Conservation (phyloP, 2,888 invertebrate species). For the Isotomurus palustris region DNA sequence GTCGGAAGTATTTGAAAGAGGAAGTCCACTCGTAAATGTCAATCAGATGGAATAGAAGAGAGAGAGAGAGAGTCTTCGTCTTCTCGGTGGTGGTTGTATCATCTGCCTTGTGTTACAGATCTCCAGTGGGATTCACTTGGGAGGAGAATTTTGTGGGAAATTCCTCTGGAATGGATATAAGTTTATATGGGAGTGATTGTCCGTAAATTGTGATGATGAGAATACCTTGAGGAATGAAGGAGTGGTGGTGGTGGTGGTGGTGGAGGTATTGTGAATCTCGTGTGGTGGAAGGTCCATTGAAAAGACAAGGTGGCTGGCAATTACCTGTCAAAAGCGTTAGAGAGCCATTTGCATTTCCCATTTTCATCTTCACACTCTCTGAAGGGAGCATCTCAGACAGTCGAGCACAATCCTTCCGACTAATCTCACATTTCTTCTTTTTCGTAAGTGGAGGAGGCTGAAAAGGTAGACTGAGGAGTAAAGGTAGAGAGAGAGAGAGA, state of each 20-base stretch:
- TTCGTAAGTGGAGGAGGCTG: background rate
- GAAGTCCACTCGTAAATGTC: background rate
- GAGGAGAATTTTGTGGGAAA: too few relatives aligned
- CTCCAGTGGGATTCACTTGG: too few relatives aligned
- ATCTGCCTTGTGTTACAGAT: too few relatives aligned
- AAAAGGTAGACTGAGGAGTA: background rate
- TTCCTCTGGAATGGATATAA: too few relatives aligned
- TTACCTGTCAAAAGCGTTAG: constrained; percentile 4
- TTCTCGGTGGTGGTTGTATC: too few relatives aligned
- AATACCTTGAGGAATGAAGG: background rate
- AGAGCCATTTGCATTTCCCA: constrained; percentile 3
- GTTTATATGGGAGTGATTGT: too few relatives aligned
- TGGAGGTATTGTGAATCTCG: too few relatives aligned
- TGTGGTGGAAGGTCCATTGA: background rate
- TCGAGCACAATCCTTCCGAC: background rate
- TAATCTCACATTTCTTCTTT: background rate
- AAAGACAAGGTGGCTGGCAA: constrained; percentile 1
- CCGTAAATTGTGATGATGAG: background rate
- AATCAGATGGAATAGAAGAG: background rate
- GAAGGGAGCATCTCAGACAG: background rate
- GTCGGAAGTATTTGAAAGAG: too few relatives aligned
- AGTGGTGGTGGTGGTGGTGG: background rate
- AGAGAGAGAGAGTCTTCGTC: too few relatives aligned
- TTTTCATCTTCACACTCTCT: constrained; percentile 3
- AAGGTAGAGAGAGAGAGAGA: too few relatives aligned